These are phyloP conservation scores for Geophilus truncorum DNA, from an alignment of 2,888 invertebrate species.

Conservation along the genomic window DNA sequence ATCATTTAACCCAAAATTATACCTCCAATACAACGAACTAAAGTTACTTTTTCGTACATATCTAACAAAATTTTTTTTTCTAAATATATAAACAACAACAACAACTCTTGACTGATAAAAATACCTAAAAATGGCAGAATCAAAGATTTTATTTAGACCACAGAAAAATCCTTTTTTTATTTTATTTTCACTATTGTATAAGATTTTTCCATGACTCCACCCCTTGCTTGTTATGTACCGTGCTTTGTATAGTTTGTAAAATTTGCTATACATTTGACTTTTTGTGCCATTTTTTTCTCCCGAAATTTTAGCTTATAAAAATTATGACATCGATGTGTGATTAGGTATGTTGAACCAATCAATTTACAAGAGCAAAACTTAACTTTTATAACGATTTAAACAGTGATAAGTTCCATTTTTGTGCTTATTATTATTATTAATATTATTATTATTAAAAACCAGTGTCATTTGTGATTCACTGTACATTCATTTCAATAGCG, in stretches of 20 bases:
- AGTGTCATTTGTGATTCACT: slow-evolving; percentile 5
- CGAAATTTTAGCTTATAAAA: not conserved
- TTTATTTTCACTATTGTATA: not conserved
- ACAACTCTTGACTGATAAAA: not conserved
- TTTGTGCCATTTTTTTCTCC: slow-evolving; percentile 25
- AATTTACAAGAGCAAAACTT: not conserved
- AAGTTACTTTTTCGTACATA: too few species aligned
- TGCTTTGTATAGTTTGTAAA: slow-evolving; percentile 14
- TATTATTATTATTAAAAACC: too few species aligned
- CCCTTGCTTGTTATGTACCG: not conserved
- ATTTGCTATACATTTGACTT: not conserved
- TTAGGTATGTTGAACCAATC: not conserved
- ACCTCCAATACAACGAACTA: too few species aligned
- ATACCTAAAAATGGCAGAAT: too few species aligned
- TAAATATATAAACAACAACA: not conserved
- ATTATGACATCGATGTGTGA: not conserved
- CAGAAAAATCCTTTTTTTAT: not conserved
- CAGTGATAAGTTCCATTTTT: not conserved
- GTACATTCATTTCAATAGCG: not conserved
- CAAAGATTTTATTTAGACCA: not conserved
- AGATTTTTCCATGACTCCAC: not conserved
- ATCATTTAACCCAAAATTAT: too few species aligned
- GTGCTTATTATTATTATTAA: not conserved
- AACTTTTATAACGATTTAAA: not conserved
- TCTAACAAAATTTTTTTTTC: too few species aligned